Evolutionary conservation across 2,113 vertebrate genomes (phyloP).

Genomic region (Sporophila hypoxantha): DNA sequence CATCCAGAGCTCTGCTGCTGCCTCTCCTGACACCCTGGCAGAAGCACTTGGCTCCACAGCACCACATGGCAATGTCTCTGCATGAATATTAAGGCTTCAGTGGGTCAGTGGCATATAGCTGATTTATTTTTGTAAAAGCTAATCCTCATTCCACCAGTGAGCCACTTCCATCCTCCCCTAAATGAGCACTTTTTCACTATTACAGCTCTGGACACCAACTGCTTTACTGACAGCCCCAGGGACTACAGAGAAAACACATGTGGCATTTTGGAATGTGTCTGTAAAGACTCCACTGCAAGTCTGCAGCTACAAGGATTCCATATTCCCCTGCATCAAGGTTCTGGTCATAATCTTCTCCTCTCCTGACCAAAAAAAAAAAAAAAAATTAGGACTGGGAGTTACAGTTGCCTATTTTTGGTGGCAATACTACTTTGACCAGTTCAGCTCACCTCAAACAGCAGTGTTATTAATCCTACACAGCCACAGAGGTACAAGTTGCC

Average conservation of each 20-base stretch:
- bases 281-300: not conserved
- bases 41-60: not conserved
- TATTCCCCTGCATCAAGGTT: not conserved
- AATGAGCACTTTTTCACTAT: not conserved
- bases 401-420: not conserved
- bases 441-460: not conserved
- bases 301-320: not conserved
- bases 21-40: not conserved
- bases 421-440: not conserved
- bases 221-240: not conserved
- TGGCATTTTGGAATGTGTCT: not conserved
- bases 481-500: not conserved
- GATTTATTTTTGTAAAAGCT: conserved; percentile 18
- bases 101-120: not conserved
- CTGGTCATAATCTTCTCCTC: not conserved
- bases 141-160: not conserved
- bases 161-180: not conserved
- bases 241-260: not conserved
- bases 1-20: not conserved
- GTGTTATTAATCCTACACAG: not conserved
- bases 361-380: not conserved
- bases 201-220: not conserved
- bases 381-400: not conserved
- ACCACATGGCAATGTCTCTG: not conserved
- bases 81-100: conserved; percentile 12